Evolutionary conservation across 2,888 invertebrate genomes (phyloP).

Genomic region (Endomychus coccineus): DNA sequence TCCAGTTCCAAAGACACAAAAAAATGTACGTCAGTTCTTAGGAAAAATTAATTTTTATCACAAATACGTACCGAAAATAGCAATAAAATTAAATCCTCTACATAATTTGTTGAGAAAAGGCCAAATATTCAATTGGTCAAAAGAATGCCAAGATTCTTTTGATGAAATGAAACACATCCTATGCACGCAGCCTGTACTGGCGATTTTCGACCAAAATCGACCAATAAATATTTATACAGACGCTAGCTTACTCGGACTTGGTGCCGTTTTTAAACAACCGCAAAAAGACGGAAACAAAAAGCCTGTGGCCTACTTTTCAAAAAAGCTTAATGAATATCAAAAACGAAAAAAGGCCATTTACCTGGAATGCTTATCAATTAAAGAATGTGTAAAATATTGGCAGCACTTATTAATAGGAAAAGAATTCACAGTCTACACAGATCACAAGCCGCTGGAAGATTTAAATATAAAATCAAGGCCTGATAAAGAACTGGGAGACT

Average conservation of each 20-base stretch:
- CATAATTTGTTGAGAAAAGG: conserved; percentile 10
- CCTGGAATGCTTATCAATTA: conserved; percentile 24
- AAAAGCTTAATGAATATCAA: conserved; percentile 23
- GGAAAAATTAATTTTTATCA: conserved; percentile 18
- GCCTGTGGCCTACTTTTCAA: conserved; percentile 18
- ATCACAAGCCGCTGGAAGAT: conserved; percentile 15
- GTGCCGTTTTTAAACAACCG: conserved; percentile 23
- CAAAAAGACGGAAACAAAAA: conserved; percentile 16
- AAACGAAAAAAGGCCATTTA: conserved; percentile 22
- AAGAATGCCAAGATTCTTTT: conserved; percentile 3
- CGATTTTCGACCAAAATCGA: conserved; percentile 18
- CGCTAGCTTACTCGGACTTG: conserved; percentile 22
- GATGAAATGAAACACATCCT: conserved; percentile 5
- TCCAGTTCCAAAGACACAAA: conserved; percentile 14
- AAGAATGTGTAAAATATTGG: conserved; percentile 25
- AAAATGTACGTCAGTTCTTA: conserved; percentile 17
- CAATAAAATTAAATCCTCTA: conserved; percentile 13
- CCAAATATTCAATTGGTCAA: conserved; percentile 1
- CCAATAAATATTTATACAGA: conserved; percentile 19
- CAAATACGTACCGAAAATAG: conserved; percentile 15
- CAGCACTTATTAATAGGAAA: conserved; percentile 24
- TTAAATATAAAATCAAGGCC: conserved; percentile 25
- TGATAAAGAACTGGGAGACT: conserved; percentile 26
- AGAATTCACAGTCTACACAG: conserved; percentile 17
- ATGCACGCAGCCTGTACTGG: conserved; percentile 10